Evolutionary conservation across 2,888 invertebrate species (phyloP), one percentile per base, ranked within the genome.

Genomic region (Amphipyra tragopoginis): DNA sequence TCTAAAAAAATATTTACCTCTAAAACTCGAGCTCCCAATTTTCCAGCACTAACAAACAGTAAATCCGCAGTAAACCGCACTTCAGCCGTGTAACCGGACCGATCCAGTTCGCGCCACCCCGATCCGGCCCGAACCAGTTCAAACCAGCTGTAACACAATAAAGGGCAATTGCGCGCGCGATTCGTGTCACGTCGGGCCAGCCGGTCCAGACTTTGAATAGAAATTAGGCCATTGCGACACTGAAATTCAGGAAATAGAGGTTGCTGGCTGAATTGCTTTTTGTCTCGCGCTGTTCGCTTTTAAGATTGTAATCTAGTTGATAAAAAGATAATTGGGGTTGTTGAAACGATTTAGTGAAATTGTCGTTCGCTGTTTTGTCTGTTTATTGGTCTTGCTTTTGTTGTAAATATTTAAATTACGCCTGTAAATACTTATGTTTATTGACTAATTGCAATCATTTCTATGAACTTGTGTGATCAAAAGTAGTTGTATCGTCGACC

Each of bases 81-180:
- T 80, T 71, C 52, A 55, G 73, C 70, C 76, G 67, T 82, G 59
- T 65, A 80, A 77, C 78, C 67, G 76, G 71, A 33, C 15, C 70
- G 56, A 65, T 73, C 63, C 48, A 72, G 77, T 74, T 69, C 77
- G 50, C 61, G 47, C 68, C 61, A 33, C 66, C 66, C 66, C 66
- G 54, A 68, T 59, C 72, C 68, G 65, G 65, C 29, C 42, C 54
- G 67, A 72, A 72, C 79, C 65, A 58, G 74, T 77, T 65, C 67
- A 77, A 77, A 78, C 81, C 79, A 75, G 82, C 77, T 80, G 83
- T 86, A 87, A 88, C 83, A 85, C 82, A 84, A 89, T 89, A 87
- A 87, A 87, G 79, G 82, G 80, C 85, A 83, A 87, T 78, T 80
- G 81, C 76, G 70, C 77, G 77, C 77, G 58, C 76, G 52, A 87